phyloP scores from a whole-genome alignment of 2,888 invertebrate species.

The Latheticus oryzae region DNA sequence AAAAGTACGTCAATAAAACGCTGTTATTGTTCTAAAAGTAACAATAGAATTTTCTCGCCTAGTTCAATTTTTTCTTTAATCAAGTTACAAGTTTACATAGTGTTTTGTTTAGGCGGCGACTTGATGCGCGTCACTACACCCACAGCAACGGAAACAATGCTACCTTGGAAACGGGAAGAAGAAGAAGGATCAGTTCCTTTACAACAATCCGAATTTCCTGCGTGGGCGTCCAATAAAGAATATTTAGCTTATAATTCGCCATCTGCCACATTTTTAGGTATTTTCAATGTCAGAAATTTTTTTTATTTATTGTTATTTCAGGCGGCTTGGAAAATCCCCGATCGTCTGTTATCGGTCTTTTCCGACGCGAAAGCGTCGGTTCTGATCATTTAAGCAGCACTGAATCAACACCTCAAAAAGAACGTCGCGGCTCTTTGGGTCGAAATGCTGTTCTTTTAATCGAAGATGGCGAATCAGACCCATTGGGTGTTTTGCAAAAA shows the following conservation, averaged over 20 bases:
- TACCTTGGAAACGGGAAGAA: constrained; percentile 92
- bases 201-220: constrained; percentile 87
- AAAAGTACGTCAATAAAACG: no score
- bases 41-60: constrained; percentile 1
- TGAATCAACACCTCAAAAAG: constrained; percentile 64
- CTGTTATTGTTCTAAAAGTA: no score
- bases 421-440: constrained; percentile 58
- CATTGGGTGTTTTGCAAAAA: constrained; percentile 59
- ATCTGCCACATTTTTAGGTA: constrained; percentile 91
- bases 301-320: no score
- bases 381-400: constrained; percentile 72
- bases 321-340: constrained; percentile 90
- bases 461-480: constrained; percentile 68
- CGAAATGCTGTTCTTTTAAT: constrained; percentile 70
- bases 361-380: constrained; percentile 84
- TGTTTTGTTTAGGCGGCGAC: constrained; percentile 68
- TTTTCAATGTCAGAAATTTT: no score
- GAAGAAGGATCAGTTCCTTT: constrained; percentile 74
- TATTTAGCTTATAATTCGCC: constrained; percentile 93
- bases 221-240: constrained; percentile 96
- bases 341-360: constrained; percentile 90
- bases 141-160: constrained; percentile 88
- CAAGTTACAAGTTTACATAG: constrained; percentile 2
- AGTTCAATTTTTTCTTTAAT: not conserved
- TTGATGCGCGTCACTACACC: constrained; percentile 84